Evolutionary conservation across 2,888 invertebrate genomes (phyloP), one percentile per base, ranked within the genome.

Genomic region (Petrophora chlorosata): DNA sequence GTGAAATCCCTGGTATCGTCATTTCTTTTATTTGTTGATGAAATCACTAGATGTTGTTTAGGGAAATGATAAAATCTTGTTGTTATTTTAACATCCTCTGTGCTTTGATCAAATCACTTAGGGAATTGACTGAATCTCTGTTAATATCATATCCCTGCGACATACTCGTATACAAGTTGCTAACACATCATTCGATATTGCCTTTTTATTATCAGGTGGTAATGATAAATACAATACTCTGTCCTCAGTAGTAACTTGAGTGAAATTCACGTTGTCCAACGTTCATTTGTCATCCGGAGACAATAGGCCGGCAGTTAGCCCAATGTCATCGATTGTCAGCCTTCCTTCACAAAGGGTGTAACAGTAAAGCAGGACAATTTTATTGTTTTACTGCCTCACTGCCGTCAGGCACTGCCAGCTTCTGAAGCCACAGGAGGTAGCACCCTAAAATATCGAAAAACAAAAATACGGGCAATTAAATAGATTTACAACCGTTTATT

Each of bases 381-480:
- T 85, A 88, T 89, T 88, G 85, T 87, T 88, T 88, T 86, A 89
- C 79, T 61, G 43, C 59, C 41, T 32, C 35, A 32, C 32, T 56
- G 68, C 77, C 25, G n/a, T n/a, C n/a, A n/a, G n/a, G n/a, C n/a
- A n/a, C n/a, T n/a, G n/a, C 13, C 50, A 63, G 86, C 87, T 86
- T 77, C 86, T 70, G 86, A 73, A 80, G 79, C 84, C 78, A 76
- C 84, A 85, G 89, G 87, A 86, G 88, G 87, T 69, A 81, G 80
- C 78, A 76, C 70, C 85, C 82, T 77, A 76, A 81, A 81, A 81
- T 76, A 71, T 78, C 72, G 63, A 73, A 79, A 77, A 77, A 59
- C 56, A 65, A 72, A 81, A 81, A 82, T 76, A 70, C 67, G 64
- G 71, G 84, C 82, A 81, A 84, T 87, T 85, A 85, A 83, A 72